These are phyloP conservation scores for Burhinus oedicnemus DNA, from an alignment of 2,113 vertebrate species.

Conservation along the genomic window DNA sequence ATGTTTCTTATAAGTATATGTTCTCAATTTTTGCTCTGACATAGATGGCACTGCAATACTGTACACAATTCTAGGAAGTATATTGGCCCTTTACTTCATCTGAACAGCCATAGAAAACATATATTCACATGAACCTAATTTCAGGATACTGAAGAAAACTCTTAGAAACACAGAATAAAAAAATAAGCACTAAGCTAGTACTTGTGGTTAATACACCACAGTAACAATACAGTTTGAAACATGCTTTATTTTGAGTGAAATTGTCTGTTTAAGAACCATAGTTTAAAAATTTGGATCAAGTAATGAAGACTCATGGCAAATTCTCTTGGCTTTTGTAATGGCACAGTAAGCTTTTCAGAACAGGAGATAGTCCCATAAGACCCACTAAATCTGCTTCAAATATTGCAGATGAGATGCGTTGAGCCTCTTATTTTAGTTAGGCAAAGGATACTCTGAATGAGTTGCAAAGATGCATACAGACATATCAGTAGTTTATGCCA, in stretches of 20 bases:
- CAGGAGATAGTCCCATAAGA: not conserved
- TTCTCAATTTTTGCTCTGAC: not conserved
- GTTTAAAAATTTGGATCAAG: not conserved
- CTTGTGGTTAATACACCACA: not conserved
- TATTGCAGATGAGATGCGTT: not conserved
- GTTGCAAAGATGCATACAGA: not conserved
- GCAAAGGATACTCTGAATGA: not conserved
- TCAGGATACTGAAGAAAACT: not conserved
- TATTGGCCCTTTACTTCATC: not conserved
- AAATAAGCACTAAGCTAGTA: not conserved
- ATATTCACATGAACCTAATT: not conserved
- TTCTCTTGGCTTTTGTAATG: not conserved
- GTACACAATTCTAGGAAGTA: not conserved
- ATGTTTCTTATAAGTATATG: not conserved
- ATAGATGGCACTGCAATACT: not conserved
- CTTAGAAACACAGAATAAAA: not conserved
- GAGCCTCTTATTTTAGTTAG: not conserved
- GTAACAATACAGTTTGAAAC: not conserved
- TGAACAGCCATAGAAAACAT: not conserved
- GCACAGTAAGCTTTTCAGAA: not conserved
- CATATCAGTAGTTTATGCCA: not conserved
- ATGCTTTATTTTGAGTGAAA: not conserved
- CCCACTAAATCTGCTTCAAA: not conserved
- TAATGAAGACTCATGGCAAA: not conserved
- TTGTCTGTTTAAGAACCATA: not conserved